Conservation (phyloP, 92 coral and sea anemone species). For the Epizoanthus scotinus region DNA sequence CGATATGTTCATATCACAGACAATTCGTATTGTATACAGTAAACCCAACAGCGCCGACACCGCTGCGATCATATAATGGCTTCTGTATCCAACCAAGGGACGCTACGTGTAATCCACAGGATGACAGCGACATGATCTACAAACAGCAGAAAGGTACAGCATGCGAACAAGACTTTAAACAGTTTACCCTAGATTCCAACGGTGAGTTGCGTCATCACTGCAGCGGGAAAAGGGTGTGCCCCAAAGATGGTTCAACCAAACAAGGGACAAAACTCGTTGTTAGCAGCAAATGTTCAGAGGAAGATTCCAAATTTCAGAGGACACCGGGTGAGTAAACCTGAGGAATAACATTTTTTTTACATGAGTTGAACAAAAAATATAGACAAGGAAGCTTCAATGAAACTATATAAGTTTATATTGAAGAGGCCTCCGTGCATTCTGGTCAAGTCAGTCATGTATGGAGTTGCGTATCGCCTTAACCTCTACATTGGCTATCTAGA, state of each 20-base stretch:
- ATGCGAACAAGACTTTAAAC: constrained; percentile 45
- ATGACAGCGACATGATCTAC: constrained; percentile 28
- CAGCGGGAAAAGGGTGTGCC: constrained; percentile 63
- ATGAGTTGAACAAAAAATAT: too few species aligned
- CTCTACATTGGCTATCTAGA: too few species aligned
- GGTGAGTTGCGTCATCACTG: constrained; percentile 60
- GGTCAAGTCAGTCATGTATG: too few species aligned
- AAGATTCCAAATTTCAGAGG: constrained; percentile 54
- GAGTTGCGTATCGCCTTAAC: too few species aligned
- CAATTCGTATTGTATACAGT: background rate
- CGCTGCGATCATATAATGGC: constrained; percentile 51
- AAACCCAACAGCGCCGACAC: constrained; percentile 51
- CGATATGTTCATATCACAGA: too few species aligned
- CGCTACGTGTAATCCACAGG: constrained; percentile 44
- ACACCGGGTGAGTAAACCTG: constrained; percentile 46
- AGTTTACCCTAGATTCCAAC: constrained; percentile 47
- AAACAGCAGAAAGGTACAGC: constrained; percentile 26
- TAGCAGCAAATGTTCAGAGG: constrained; percentile 52
- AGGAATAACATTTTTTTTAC: too few species aligned
- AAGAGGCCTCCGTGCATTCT: too few species aligned
- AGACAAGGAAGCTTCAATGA: too few species aligned
- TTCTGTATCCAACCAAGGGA: constrained; percentile 45
- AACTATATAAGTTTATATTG: too few species aligned
- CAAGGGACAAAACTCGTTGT: constrained; percentile 49
- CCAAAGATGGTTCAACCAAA: constrained; percentile 36